Conservation (phyloP, 2,797 vertebrate genomes). For the Brachyalestes nurse region DNA sequence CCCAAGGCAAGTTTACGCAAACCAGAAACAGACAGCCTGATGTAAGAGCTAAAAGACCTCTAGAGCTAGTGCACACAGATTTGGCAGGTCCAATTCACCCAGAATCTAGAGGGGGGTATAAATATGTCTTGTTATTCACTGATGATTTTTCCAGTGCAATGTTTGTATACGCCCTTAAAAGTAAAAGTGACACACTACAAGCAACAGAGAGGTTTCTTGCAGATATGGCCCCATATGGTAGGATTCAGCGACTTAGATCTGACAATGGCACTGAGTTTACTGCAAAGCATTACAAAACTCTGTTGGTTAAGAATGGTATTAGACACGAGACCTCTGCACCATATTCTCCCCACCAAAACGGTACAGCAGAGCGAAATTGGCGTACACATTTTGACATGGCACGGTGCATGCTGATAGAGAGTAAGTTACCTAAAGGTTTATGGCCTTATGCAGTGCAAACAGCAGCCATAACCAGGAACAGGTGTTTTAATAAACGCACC, state of each 20-base stretch:
- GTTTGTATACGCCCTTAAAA: constrained; percentile 47
- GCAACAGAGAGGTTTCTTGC: constrained; percentile 37
- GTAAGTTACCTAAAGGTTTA: constrained; percentile 2
- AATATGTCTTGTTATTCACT: constrained; percentile 16
- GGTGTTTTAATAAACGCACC: too few relatives aligned
- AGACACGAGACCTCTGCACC: constrained; percentile 19
- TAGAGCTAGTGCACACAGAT: constrained; percentile 44
- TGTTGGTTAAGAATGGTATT: constrained; percentile 5
- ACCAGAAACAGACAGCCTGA: constrained; percentile 26
- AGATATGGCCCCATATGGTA: constrained; percentile 4
- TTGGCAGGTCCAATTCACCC: constrained; percentile 40
- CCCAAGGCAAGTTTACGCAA: constrained; percentile 1
- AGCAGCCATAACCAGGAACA: too few relatives aligned
- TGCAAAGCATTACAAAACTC: constrained; percentile 6
- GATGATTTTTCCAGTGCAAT: constrained; percentile 38
- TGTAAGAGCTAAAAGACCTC: not conserved
- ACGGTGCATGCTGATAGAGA: constrained; percentile 7
- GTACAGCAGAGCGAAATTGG: constrained; percentile 37
- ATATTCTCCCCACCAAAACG: constrained; percentile 49
- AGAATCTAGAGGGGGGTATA: constrained; percentile 36
- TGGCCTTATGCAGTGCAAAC: too few relatives aligned
- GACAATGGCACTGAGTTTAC: constrained; percentile 22
- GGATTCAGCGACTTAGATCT: not conserved
- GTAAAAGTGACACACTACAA: constrained; percentile 29
- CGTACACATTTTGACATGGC: constrained; percentile 3